Evolutionary conservation across 2,888 invertebrate genomes (phyloP).

Genomic region (Exephanes ischioxanthus): DNA sequence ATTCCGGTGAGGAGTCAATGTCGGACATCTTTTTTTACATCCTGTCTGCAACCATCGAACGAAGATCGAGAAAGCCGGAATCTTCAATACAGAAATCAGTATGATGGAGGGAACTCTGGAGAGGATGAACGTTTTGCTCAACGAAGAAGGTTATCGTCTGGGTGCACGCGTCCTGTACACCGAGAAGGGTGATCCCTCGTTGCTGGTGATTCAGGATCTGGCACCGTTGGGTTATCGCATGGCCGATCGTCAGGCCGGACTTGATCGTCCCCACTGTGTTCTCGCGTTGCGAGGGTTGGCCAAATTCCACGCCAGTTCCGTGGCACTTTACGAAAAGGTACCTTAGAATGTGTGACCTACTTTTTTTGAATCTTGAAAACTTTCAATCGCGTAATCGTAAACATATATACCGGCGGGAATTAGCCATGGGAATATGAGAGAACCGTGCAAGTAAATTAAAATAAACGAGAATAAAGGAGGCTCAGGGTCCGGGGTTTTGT

Average conservation of each 20-base stretch:
- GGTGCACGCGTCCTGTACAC: conserved; percentile 80
- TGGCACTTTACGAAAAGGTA: conserved; percentile 86
- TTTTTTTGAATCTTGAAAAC: conserved; percentile 46
- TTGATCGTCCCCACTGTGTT: conserved; percentile 86
- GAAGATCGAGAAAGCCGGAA: conserved; percentile 73
- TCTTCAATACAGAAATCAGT: conserved; percentile 78
- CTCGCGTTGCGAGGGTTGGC: conserved; percentile 86
- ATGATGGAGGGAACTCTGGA: conserved; percentile 79
- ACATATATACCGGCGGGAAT: conserved; percentile 31
- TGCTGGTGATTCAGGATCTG: conserved; percentile 87
- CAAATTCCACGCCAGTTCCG: conserved; percentile 87
- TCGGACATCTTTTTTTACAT: conserved; percentile 19
- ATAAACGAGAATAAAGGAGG: neutral
- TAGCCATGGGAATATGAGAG: conserved; percentile 29
- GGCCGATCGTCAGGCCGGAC: conserved; percentile 86
- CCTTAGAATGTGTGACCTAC: conserved; percentile 62
- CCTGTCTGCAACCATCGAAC: neutral
- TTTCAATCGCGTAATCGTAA: conserved; percentile 1
- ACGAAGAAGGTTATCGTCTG: conserved; percentile 67
- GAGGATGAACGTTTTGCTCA: conserved; percentile 79
- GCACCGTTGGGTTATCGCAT: conserved; percentile 86
- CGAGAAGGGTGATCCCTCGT: conserved; percentile 78
- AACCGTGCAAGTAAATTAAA: neutral
- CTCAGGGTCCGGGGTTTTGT: neutral
- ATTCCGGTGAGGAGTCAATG: neutral